Conservation (phyloP, 2,888 invertebrate species). For the Aphidius colemani region DNA sequence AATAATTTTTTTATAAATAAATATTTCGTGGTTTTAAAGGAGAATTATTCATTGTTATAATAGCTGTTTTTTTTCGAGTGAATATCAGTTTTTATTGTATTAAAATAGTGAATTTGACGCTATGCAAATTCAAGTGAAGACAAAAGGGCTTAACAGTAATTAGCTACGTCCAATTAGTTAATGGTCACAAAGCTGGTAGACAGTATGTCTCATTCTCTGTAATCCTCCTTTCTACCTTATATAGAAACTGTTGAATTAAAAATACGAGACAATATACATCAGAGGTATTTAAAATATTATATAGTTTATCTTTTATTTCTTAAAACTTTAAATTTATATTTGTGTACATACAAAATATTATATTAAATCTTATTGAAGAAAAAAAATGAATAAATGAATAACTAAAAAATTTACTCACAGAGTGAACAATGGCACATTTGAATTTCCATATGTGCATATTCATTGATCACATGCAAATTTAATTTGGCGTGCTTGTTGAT, state of each 20-base stretch:
- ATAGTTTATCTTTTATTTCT: background rate
- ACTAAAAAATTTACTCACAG: no score
- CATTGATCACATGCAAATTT: no score
- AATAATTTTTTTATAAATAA: no score
- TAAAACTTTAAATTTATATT: no score
- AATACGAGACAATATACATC: background rate
- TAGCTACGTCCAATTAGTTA: conserved; percentile 46
- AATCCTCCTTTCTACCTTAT: conserved; percentile 27
- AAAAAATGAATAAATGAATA: background rate
- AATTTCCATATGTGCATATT: conserved; percentile 1
- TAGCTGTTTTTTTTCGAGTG: no score
- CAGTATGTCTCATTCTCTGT: conserved; percentile 33
- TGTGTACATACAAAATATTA: background rate
- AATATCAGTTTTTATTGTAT: background rate
- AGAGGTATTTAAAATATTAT: background rate
- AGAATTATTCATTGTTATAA: no score
- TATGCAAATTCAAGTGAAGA: conserved; percentile 6
- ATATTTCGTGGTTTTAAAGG: no score
- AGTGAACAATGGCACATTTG: conserved; percentile 1
- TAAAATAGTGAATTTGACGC: background rate
- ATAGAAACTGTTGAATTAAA: conserved; percentile 2
- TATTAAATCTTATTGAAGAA: background rate
- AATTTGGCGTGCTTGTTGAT: no score
- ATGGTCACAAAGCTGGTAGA: conserved; percentile 40
- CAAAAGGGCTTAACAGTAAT: conserved; percentile 36